Percentiles rank a stretch among this genome's conserved stretches.
These are phyloP conservation scores for Rhineura floridana DNA, from an alignment of 2,113 vertebrate genomes.

Conservation along the genomic window DNA sequence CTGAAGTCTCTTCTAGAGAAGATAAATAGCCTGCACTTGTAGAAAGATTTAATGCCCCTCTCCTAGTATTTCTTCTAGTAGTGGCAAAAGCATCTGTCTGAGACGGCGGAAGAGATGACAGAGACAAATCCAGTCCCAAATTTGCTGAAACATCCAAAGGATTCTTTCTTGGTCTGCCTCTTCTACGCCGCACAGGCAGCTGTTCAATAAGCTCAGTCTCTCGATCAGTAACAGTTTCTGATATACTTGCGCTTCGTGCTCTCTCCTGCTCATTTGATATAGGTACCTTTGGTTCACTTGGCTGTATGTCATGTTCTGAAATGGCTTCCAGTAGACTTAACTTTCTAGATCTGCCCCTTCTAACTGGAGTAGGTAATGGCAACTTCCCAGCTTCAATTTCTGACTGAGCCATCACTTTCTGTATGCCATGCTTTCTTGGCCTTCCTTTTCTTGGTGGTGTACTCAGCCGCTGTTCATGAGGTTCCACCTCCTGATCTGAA, in stretches of 20 bases:
- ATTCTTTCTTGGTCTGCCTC: constrained; percentile 63
- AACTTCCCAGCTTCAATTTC: neutral
- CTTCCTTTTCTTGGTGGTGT: constrained; percentile 71
- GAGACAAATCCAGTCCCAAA: constrained; percentile 53
- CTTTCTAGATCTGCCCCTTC: neutral
- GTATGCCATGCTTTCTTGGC: constrained; percentile 54
- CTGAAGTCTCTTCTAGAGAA: constrained; percentile 39
- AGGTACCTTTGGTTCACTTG: neutral
- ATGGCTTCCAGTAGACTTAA: neutral
- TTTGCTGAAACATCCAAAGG: constrained; percentile 50
- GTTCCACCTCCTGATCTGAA: constrained; percentile 60
- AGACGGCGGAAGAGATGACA: neutral
- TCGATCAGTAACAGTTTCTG: neutral
- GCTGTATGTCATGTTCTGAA: neutral
- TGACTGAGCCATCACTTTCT: constrained; percentile 10
- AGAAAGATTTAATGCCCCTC: constrained; percentile 39
- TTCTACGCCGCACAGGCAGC: constrained; percentile 59
- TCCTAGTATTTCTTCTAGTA: constrained; percentile 72
- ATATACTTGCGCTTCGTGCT: neutral
- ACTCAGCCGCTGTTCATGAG: constrained; percentile 40
- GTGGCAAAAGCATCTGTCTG: constrained; percentile 48
- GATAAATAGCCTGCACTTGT: constrained; percentile 1
- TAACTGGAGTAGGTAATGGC: neutral
- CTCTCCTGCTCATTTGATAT: neutral
- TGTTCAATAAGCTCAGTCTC: neutral